These are phyloP conservation scores for Luidia sarsii DNA, from an alignment of 53 echinoderm and acorn worm genomes.

Conservation along the genomic window DNA sequence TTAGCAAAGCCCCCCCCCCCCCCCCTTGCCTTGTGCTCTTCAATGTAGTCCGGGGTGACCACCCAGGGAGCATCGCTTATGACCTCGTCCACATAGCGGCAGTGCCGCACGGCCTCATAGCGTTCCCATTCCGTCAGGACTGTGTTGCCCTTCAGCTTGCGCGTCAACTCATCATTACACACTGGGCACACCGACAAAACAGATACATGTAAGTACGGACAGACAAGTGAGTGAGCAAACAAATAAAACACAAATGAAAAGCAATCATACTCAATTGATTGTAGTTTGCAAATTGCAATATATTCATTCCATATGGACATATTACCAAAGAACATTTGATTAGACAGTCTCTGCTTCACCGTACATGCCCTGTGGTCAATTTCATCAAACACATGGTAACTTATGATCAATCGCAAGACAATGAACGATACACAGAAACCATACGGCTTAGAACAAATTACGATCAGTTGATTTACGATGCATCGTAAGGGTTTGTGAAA, in stretches of 20 bases:
- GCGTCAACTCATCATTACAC: slow-evolving; percentile 90
- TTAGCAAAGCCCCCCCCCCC: too few species aligned
- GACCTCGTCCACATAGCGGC: slow-evolving; percentile 92
- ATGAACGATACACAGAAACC: too few species aligned
- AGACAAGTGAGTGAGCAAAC: too few species aligned
- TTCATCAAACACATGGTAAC: too few species aligned
- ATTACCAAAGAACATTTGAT: too few species aligned
- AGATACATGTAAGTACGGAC: neutral
- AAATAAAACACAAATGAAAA: neutral
- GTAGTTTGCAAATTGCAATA: neutral
- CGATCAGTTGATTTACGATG: too few species aligned
- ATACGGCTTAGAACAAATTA: too few species aligned
- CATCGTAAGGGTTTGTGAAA: too few species aligned
- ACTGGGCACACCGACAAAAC: slow-evolving; percentile 52
- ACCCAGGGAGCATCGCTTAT: slow-evolving; percentile 92
- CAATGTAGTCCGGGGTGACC: slow-evolving; percentile 81
- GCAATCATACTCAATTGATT: neutral
- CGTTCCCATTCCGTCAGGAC: slow-evolving; percentile 98
- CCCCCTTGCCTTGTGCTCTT: slow-evolving; percentile 92
- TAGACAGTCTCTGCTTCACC: too few species aligned
- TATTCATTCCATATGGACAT: too few species aligned
- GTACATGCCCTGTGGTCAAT: too few species aligned
- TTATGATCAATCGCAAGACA: too few species aligned
- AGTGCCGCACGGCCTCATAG: slow-evolving; percentile 90
- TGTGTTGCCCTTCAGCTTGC: slow-evolving; percentile 86